Evolutionary conservation across 2,888 invertebrate genomes (phyloP).

Genomic region (Tetragnatha montana): DNA sequence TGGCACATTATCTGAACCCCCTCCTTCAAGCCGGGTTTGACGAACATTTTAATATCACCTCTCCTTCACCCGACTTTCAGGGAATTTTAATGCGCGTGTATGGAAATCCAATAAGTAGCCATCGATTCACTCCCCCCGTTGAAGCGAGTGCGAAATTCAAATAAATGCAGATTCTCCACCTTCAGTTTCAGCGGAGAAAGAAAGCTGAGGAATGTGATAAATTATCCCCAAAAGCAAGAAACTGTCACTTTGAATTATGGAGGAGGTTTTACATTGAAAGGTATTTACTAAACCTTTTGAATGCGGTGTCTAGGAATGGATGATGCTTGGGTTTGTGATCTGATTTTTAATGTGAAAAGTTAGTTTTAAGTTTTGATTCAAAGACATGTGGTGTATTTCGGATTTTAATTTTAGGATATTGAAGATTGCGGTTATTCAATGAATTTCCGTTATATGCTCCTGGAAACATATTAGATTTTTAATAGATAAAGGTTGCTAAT

Average conservation of each 20-base stretch:
- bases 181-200: neutral
- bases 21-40: slow-evolving; percentile 19
- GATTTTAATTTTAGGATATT: too few species aligned
- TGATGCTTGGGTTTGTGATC: too few species aligned
- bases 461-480: too few species aligned
- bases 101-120: slow-evolving; percentile 36
- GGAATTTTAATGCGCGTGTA: slow-evolving; percentile 20
- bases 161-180: slow-evolving; percentile 7
- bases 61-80: neutral
- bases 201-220: neutral
- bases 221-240: neutral
- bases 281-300: neutral
- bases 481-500: too few species aligned
- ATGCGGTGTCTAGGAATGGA: neutral
- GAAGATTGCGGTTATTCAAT: too few species aligned
- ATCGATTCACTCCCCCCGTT: neutral
- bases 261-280: neutral
- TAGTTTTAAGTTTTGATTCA: too few species aligned
- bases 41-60: slow-evolving; percentile 37
- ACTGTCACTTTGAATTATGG: neutral
- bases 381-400: too few species aligned
- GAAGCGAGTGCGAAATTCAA: slow-evolving; percentile 1
- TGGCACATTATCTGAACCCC: slow-evolving; percentile 22
- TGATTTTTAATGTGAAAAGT: too few species aligned
- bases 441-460: too few species aligned